Conservation (phyloP, 2,113 vertebrate genomes). For the Pavo muticus region DNA sequence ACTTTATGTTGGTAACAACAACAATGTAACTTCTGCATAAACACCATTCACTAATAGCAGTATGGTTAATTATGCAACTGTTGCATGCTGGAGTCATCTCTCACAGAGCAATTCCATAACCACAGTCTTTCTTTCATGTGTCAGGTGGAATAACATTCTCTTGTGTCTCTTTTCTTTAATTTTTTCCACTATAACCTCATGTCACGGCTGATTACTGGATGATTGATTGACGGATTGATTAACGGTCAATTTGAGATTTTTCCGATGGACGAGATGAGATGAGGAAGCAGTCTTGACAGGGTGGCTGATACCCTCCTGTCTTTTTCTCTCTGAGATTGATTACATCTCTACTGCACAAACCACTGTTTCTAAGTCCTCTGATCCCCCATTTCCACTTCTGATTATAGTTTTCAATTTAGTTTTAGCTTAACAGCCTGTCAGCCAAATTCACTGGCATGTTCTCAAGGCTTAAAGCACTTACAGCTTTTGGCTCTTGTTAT, state of each 20-base stretch:
- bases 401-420: constrained; percentile 68
- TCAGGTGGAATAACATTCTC: constrained; percentile 13
- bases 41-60: background rate
- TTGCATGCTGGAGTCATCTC: background rate
- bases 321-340: constrained; percentile 55
- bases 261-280: background rate
- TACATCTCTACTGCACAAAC: constrained; percentile 35
- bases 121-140: background rate
- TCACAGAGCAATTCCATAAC: background rate
- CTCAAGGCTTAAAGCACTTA: constrained; percentile 14
- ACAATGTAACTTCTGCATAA: background rate
- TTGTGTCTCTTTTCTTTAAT: background rate
- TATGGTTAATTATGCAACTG: background rate
- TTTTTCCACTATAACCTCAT: constrained; percentile 6
- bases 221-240: constrained; percentile 50
- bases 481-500: constrained; percentile 36
- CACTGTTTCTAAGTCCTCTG: constrained; percentile 22
- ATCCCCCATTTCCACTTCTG: constrained; percentile 36
- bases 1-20: background rate
- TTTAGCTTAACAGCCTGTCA: constrained; percentile 62
- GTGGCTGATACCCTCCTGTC: constrained; percentile 22
- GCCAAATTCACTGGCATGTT: constrained; percentile 27
- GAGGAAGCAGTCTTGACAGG: constrained; percentile 24
- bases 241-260: constrained; percentile 38
- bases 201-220: constrained; percentile 32